A percentile compares a stretch with the other conserved stretches of the same genome.
phyloP scores from a whole-genome alignment of 1,140 invertebrate species.

The Spodoptera litura region DNA sequence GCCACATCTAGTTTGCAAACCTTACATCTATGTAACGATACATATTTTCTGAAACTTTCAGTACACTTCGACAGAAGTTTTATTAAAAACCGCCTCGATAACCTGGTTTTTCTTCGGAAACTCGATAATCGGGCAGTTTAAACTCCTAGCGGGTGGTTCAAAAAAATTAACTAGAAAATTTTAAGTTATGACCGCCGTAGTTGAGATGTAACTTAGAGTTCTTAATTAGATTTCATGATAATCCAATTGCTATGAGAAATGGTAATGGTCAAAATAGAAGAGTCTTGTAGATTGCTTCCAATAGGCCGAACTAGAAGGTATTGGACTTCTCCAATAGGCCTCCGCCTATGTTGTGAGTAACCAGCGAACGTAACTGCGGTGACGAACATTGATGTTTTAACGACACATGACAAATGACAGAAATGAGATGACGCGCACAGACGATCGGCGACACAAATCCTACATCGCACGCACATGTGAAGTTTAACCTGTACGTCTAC shows the following conservation, averaged over 20 bases:
- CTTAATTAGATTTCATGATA: not conserved
- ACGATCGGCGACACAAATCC: too few relatives aligned
- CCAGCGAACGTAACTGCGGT: too few relatives aligned
- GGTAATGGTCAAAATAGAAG: not conserved
- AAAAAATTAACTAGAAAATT: slow-evolving; percentile 9
- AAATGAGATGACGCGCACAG: too few relatives aligned
- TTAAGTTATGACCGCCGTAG: not conserved
- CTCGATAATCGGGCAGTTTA: slow-evolving; percentile 4
- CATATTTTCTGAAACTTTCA: slow-evolving; percentile 20
- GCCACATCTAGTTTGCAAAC: too few relatives aligned
- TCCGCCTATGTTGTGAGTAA: too few relatives aligned
- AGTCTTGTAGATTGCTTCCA: too few relatives aligned
- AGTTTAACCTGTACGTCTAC: too few relatives aligned
- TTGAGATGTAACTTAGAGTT: not conserved
- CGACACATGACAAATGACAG: too few relatives aligned
- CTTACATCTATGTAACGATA: not conserved
- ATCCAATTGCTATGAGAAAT: not conserved
- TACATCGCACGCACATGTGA: too few relatives aligned
- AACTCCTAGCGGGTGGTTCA: not conserved
- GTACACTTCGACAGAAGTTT: slow-evolving; percentile 19
- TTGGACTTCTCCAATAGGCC: too few relatives aligned
- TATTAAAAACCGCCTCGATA: slow-evolving; percentile 23
- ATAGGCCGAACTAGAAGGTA: too few relatives aligned
- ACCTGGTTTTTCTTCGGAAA: slow-evolving; percentile 20
- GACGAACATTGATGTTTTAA: too few relatives aligned